Conservation (phyloP, 2,113 vertebrate species). For the Mystacornis crossleyi region DNA sequence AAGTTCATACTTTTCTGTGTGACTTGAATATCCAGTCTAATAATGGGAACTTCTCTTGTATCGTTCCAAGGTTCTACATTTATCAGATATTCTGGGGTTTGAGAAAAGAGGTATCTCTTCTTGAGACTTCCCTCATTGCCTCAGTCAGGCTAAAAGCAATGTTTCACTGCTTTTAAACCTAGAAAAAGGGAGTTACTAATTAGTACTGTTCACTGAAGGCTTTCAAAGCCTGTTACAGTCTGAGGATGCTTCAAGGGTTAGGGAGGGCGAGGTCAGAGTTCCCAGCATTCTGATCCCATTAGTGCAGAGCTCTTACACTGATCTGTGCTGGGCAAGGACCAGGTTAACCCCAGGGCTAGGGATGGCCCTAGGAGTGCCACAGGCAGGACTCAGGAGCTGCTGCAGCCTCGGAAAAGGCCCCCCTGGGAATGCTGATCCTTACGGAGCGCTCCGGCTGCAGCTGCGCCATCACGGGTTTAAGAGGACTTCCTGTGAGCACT, state of each 20-base stretch:
- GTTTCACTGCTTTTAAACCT: background rate
- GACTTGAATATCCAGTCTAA: background rate
- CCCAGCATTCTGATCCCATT: background rate
- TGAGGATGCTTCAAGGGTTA: background rate
- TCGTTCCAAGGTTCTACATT: background rate
- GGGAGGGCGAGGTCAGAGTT: background rate
- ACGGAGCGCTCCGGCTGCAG: background rate
- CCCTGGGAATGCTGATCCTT: background rate
- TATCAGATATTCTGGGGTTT: background rate
- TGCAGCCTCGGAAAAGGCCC: background rate
- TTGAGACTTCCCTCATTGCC: background rate
- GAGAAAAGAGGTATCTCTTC: background rate
- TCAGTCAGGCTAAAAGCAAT: background rate
- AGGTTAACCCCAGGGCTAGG: background rate
- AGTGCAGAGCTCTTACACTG: background rate
- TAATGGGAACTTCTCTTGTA: background rate
- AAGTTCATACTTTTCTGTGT: background rate
- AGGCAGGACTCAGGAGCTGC: background rate
- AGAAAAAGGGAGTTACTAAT: background rate
- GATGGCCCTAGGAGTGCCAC: background rate
- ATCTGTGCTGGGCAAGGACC: background rate
- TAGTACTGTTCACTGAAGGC: background rate
- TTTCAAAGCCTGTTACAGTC: background rate
- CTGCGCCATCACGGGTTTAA: background rate
- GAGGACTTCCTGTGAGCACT: background rate